These are phyloP conservation scores for Araneus ventricosus DNA, from an alignment of 1,140 invertebrate genomes.

Conservation along the genomic window DNA sequence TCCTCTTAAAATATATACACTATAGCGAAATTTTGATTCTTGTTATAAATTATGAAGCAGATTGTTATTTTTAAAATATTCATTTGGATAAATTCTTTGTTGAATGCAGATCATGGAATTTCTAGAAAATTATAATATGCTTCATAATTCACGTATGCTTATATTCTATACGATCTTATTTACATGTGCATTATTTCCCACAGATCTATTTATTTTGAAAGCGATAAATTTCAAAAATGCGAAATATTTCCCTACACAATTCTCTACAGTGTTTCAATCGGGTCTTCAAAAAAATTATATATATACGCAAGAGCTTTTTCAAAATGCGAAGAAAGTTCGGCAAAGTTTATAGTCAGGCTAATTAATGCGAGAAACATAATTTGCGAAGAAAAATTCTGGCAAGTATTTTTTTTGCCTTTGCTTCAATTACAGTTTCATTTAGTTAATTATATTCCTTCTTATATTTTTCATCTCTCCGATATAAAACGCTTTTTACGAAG, in stretches of 20 bases:
- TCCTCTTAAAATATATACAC: background rate
- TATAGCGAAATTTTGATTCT: background rate
- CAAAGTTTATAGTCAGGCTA: background rate
- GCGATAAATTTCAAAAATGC: background rate
- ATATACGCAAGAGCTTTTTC: background rate
- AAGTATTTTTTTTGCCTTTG: background rate
- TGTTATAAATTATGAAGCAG: background rate
- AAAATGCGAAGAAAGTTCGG: background rate
- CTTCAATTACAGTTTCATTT: slow-evolving; percentile 2
- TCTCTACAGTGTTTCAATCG: background rate
- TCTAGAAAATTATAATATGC: no score
- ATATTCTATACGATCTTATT: background rate
- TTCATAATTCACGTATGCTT: background rate
- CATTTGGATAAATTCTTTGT: background rate
- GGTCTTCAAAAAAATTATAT: background rate
- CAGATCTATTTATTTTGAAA: background rate
- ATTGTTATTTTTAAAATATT: background rate
- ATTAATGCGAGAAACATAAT: background rate
- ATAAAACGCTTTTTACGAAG: slow-evolving; percentile 6
- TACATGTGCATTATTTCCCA: background rate
- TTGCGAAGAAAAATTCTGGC: background rate
- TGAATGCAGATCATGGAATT: no score
- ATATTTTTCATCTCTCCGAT: background rate
- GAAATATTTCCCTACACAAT: background rate
- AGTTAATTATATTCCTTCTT: background rate